Evolutionary conservation across 2,888 invertebrate genomes (phyloP), one percentile per base, ranked within the genome.

Genomic region (Heterodera filipjevi): DNA sequence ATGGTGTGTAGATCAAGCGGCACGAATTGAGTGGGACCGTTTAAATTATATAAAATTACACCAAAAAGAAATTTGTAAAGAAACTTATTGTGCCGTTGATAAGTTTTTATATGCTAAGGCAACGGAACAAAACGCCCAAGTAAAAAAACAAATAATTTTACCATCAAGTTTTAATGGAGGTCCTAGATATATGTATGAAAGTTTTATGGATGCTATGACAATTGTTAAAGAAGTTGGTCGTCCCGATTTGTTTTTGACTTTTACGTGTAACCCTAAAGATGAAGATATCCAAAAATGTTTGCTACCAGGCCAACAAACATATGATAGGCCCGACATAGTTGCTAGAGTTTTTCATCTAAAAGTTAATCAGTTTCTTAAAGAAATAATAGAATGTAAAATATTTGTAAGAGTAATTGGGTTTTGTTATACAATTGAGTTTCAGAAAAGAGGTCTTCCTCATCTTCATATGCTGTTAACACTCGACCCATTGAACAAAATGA

Each of bases 51-150:
- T 71, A 16, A n/a, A 32, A 10, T 14, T 71, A 10, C 71, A 71
- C n/a, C 71, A 71, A 27, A 71, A 71, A 71, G 27, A 71, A 16
- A n/a, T 71, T 10, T 32, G 71, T 2, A n/a, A 71, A 71, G n/a
- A 32, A 0, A 0, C n/a, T 0, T 71, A 71, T 32, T 16, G 8
- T 30, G 39, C 2, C 8, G 10, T 71, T 0, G 27, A 71, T 6
- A 30, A 71, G 8, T 71, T 71, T 71, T 71, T 71, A 71, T 27
- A 5, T 5, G 30, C 5, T 3, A 71, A 71, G 19, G 16, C 71
- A 71, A 3, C n/a, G 1, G 71, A 71, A 39, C 8, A 6, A 14
- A 22, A 22, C 3, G 30, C 5, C 0, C 27, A 71, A 0, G 32
- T 71, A 1, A 30, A 30, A n/a, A 71, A 71, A 3, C 8, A 71